Conservation (phyloP, 1,140 invertebrate species). For the Pemphigus obesinymphae region DNA sequence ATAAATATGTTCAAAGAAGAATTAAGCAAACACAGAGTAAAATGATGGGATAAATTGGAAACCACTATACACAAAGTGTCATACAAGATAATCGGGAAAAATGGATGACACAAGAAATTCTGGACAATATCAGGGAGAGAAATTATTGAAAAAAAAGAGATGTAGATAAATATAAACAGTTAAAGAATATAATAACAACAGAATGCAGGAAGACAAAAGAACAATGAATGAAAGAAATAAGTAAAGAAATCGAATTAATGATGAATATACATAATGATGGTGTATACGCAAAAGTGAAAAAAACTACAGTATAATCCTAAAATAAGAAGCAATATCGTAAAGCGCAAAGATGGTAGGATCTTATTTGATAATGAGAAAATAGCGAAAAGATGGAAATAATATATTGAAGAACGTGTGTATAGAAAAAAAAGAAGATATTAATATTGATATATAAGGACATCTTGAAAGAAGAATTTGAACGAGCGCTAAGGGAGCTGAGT, state of each 20-base stretch:
- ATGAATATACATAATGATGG: background rate
- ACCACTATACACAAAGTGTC: background rate
- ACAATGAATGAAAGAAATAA: background rate
- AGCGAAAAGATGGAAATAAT: background rate
- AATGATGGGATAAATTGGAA: slow-evolving; percentile 13
- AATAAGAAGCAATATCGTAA: background rate
- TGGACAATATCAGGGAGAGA: slow-evolving; percentile 36
- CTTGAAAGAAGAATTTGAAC: background rate
- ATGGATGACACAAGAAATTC: slow-evolving; percentile 46
- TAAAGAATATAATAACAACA: background rate
- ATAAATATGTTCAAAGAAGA: background rate
- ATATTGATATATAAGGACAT: background rate
- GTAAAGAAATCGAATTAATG: background rate
- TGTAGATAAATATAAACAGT: background rate
- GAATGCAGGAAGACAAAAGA: background rate
- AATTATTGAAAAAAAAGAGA: slow-evolving; percentile 43
- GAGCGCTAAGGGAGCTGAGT: background rate
- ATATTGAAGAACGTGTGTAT: background rate
- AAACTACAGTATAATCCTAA: background rate
- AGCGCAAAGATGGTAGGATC: background rate
- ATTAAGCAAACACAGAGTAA: slow-evolving; percentile 26
- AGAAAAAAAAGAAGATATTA: slow-evolving; percentile 23
- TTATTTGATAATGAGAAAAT: background rate
- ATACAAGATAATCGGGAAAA: slow-evolving; percentile 12
- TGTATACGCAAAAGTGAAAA: slow-evolving; percentile 8